Conservation (phyloP, 2,113 vertebrate species). For the Tachysurus fulvidraco region DNA sequence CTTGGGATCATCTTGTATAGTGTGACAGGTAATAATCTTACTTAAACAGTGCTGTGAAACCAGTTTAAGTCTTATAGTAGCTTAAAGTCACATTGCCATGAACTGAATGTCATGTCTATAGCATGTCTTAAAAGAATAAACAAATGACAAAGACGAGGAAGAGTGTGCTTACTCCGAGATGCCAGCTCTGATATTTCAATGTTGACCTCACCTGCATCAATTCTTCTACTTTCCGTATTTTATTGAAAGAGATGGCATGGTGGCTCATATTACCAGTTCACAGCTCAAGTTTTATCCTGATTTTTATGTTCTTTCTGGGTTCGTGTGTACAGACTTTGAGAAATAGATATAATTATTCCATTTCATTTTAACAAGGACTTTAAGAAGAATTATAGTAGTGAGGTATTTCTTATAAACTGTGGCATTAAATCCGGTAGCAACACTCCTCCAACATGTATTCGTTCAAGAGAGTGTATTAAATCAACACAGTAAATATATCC, state of each 20-base stretch:
- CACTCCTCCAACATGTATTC: background rate
- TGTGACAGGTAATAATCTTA: background rate
- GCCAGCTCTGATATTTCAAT: background rate
- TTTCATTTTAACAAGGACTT: background rate
- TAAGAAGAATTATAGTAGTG: background rate
- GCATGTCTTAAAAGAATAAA: background rate
- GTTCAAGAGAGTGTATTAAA: background rate
- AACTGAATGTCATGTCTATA: background rate
- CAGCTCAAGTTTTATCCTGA: background rate
- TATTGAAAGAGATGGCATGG: background rate
- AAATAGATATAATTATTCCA: too few relatives aligned
- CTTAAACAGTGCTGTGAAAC: background rate
- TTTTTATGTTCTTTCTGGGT: background rate
- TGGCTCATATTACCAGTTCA: background rate
- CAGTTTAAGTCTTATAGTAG: background rate
- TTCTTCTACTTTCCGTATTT: background rate
- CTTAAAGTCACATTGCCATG: background rate
- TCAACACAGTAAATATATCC: constrained; percentile 28
- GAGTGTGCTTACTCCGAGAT: background rate
- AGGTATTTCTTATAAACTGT: background rate
- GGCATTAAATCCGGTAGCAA: background rate
- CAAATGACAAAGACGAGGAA: background rate
- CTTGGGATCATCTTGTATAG: background rate
- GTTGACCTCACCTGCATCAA: background rate
- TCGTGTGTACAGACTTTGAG: too few relatives aligned